phyloP scores from a whole-genome alignment of 2,888 invertebrate genomes.

The Eristalis intricaria region DNA sequence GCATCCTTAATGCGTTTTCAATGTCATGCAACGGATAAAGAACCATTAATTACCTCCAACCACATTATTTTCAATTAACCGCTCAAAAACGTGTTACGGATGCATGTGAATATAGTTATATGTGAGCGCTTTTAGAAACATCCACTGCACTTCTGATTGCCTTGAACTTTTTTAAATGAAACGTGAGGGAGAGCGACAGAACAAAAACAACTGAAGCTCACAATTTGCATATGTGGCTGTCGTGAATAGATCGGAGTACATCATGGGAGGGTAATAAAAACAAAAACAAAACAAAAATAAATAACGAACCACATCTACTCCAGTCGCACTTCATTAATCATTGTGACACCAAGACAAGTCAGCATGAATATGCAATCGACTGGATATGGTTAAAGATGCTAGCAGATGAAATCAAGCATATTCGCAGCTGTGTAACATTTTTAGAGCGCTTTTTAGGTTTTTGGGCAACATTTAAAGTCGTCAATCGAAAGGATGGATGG shows the following conservation, averaged over 20 bases:
- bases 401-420: slow-evolving; percentile 53
- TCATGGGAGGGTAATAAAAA: slow-evolving; percentile 39
- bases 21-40: neutral
- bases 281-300: slow-evolving; percentile 63
- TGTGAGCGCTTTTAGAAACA: neutral
- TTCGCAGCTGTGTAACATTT: slow-evolving; percentile 68
- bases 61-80: slow-evolving; percentile 31
- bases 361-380: slow-evolving; percentile 73
- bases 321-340: slow-evolving; percentile 81
- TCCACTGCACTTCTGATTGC: slow-evolving; percentile 45
- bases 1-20: slow-evolving; percentile 11
- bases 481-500: neutral
- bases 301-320: slow-evolving; percentile 73
- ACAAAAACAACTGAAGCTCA: slow-evolving; percentile 30
- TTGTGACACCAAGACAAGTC: slow-evolving; percentile 77
- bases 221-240: slow-evolving; percentile 63
- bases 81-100: slow-evolving; percentile 1
- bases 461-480: slow-evolving; percentile 47
- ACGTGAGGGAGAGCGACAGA: slow-evolving; percentile 37
- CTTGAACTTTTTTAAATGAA: slow-evolving; percentile 67
- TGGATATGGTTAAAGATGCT: slow-evolving; percentile 63
- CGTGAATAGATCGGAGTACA: slow-evolving; percentile 60
- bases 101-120: neutral
- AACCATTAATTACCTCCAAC: slow-evolving; percentile 31
- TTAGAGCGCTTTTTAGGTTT: slow-evolving; percentile 47